Base-by-base conservation (phyloP, 1,140 invertebrate genomes). In the Bradysia coprophila region DNA sequence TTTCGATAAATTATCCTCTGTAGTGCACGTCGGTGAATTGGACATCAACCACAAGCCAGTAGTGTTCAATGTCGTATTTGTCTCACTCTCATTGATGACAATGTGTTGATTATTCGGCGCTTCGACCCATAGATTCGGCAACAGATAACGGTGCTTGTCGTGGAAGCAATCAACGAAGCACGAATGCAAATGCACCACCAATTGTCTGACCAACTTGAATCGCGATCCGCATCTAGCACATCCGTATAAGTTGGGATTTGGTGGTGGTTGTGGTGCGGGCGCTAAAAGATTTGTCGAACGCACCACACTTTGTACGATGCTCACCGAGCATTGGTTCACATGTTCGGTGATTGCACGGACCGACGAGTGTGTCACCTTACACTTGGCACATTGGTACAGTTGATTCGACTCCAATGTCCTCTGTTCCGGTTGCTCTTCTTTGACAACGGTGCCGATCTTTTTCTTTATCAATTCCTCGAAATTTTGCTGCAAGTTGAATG, bases 51-150 rank as follows among this genome's bases (percentile, higher is more conserved):
- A 38, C 18, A 38, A 20, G 18, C 36, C 36, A 18, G 15, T 16
- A 8, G 36, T 38, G 11, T 38, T 38, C 13, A 38, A 20, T 18
- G 18, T 18, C 4, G 18, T 18, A 38, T 38, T 38, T 16, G 36
- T 38, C 4, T n/a, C 5, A 4, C 10, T 20, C 21, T 38, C 36
- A 11, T 38, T 38, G 15, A 38, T 19, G 10, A 38, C 36, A 38
- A 38, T 38, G 18, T 38, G 36, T 38, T 38, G 36, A 38, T 38
- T 38, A 10, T 38, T 38, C 36, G 36, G 36, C 11, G 36, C 36
- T 38, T 38, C 36, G 4, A 38, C 36, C 36, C 36, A 38, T 20
- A 18, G n/a, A 18, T 38, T 38, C n/a, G n/a, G 11, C 21, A 18
- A 18, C 18, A 38, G 21, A 38, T 18, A 18, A 18, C 21, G 5